A percentile compares a stretch with the other conserved stretches of the same genome.
phyloP scores from a whole-genome alignment of 2,888 invertebrate species.

The Cantharis nigra region DNA sequence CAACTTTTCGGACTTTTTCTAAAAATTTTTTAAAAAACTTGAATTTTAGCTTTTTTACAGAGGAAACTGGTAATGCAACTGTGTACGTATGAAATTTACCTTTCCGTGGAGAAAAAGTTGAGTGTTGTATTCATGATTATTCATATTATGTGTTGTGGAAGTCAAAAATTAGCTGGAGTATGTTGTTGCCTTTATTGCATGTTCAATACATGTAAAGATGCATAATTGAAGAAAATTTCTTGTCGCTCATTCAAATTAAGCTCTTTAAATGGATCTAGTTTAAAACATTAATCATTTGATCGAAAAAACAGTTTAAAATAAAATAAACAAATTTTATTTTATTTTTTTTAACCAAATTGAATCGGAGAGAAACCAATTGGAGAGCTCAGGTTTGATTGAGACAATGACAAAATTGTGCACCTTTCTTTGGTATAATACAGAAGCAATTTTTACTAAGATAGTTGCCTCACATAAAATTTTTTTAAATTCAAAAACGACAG shows the following conservation, averaged over 20 bases:
- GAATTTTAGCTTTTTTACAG: not conserved
- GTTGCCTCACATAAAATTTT: not conserved
- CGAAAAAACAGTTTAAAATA: too few relatives aligned
- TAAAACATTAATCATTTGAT: not conserved
- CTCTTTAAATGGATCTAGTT: not conserved
- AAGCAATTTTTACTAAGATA: not conserved
- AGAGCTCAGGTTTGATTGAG: too few relatives aligned
- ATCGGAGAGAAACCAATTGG: too few relatives aligned
- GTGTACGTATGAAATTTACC: conserved; percentile 7
- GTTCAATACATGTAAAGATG: not conserved
- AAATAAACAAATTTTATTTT: too few relatives aligned
- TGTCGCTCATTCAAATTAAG: not conserved
- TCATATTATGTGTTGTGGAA: conserved; percentile 16
- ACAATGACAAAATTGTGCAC: not conserved
- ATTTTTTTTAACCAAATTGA: too few relatives aligned
- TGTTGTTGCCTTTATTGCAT: conserved; percentile 17
- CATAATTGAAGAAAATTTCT: not conserved
- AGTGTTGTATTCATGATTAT: conserved; percentile 12
- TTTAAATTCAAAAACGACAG: not conserved
- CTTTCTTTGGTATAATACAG: not conserved
- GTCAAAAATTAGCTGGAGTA: conserved; percentile 14
- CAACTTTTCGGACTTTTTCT: not conserved
- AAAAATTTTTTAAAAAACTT: not conserved
- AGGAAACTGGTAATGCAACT: not conserved
- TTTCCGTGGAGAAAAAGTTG: conserved; percentile 24